A percentile compares a stretch with the other conserved stretches of the same genome.
phyloP scores from a whole-genome alignment of 2,113 vertebrate genomes.

The Noturus placidus region DNA sequence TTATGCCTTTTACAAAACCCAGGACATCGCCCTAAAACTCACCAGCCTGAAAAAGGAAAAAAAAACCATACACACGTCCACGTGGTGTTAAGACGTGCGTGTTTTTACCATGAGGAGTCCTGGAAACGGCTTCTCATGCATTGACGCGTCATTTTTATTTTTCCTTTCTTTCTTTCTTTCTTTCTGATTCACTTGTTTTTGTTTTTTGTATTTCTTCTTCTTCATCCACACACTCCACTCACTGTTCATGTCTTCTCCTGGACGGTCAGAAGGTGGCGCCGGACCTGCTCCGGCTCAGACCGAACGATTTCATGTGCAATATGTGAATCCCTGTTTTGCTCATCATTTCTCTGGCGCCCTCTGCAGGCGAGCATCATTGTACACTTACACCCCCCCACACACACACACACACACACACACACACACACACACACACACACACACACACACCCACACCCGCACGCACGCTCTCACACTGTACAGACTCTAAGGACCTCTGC shows the following conservation, averaged over 20 bases:
- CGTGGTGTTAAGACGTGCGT: background rate
- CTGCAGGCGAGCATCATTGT: background rate
- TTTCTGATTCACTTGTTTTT: background rate
- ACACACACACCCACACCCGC: no score
- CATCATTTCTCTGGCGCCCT: background rate
- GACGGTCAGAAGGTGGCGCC: background rate
- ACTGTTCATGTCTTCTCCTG: background rate
- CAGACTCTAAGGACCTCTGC: conserved; percentile 65
- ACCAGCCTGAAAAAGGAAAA: background rate
- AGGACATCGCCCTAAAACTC: conserved; percentile 12
- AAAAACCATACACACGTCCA: no score
- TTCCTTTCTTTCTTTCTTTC: background rate
- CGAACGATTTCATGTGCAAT: background rate
- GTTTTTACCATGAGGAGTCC: background rate
- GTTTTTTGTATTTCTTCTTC: no score
- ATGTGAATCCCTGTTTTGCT: no score
- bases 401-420: background rate
- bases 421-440: background rate
- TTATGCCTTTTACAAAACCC: conserved; percentile 80
- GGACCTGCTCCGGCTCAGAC: background rate
- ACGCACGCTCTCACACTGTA: conserved; percentile 44
- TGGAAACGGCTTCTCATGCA: background rate
- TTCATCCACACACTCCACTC: background rate
- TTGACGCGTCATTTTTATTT: no score
- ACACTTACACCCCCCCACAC: background rate